Conservation (phyloP, 2,797 vertebrate species). For the Podargus strigoides region DNA sequence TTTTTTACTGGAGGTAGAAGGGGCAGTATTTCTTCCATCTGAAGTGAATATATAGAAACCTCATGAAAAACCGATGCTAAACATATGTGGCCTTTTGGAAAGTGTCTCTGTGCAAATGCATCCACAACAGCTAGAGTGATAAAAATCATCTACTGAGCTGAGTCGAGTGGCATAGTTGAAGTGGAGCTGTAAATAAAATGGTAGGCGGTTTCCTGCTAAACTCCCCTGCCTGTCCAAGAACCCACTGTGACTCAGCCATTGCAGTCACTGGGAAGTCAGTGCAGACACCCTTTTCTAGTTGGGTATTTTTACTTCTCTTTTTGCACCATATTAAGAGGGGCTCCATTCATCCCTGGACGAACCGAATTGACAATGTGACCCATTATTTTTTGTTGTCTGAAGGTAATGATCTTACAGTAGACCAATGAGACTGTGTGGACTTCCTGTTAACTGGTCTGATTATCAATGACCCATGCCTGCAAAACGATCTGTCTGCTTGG, state of each 20-base stretch:
- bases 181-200: conserved; percentile 51
- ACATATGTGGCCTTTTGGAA: conserved; percentile 23
- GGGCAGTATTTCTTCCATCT: neutral
- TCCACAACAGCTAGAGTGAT: conserved; percentile 26
- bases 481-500: neutral
- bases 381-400: neutral
- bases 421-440: neutral
- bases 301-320: conserved; percentile 53
- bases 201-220: conserved; percentile 67
- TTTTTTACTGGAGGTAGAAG: neutral
- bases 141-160: conserved; percentile 50
- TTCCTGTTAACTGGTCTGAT: neutral
- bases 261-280: conserved; percentile 52
- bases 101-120: neutral
- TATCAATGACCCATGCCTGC: neutral
- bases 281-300: neutral
- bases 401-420: neutral
- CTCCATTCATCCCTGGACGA: conserved; percentile 24
- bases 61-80: neutral
- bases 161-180: conserved; percentile 30
- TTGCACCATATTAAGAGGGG: neutral
- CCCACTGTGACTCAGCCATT: conserved; percentile 16
- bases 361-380: neutral
- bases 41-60: neutral
- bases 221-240: conserved; percentile 58